Percentiles rank a stretch among this genome's conserved stretches.
Conservation (phyloP, 2,888 invertebrate genomes). For the Pherbina coryleti region DNA sequence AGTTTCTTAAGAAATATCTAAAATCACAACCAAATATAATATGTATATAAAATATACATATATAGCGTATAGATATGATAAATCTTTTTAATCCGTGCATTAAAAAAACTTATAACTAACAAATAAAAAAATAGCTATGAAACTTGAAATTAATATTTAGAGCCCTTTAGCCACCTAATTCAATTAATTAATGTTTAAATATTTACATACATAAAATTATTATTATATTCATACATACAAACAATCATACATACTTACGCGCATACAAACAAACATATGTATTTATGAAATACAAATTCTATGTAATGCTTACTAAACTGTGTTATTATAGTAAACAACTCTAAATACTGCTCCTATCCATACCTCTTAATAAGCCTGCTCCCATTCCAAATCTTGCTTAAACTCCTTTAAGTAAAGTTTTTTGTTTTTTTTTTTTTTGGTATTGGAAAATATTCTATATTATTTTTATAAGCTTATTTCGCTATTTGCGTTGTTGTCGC, state of each 20-base stretch:
- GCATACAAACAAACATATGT: conserved; percentile 44
- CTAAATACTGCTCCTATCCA: not conserved
- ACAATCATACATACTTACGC: conserved; percentile 48
- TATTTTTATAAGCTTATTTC: no score
- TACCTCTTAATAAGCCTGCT: not conserved
- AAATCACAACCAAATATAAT: conserved; percentile 13
- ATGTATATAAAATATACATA: conserved; percentile 9
- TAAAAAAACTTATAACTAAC: not conserved
- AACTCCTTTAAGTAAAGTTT: not conserved
- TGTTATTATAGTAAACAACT: conserved; percentile 23
- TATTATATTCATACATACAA: conserved; percentile 54
- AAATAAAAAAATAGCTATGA: not conserved
- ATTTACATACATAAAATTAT: conserved; percentile 48
- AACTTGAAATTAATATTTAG: conserved; percentile 7
- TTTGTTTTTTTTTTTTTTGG: not conserved
- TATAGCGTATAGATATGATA: not conserved
- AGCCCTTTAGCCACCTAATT: conserved; percentile 27
- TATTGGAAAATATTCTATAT: not conserved
- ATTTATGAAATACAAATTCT: conserved; percentile 41
- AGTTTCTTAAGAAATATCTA: no score
- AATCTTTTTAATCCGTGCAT: not conserved
- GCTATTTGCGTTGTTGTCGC: no score
- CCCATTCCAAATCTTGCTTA: not conserved
- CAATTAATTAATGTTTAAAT: conserved; percentile 41
- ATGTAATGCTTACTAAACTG: conserved; percentile 40